phyloP scores from a whole-genome alignment of 1,140 invertebrate genomes.

The Drosophila ambigua region DNA sequence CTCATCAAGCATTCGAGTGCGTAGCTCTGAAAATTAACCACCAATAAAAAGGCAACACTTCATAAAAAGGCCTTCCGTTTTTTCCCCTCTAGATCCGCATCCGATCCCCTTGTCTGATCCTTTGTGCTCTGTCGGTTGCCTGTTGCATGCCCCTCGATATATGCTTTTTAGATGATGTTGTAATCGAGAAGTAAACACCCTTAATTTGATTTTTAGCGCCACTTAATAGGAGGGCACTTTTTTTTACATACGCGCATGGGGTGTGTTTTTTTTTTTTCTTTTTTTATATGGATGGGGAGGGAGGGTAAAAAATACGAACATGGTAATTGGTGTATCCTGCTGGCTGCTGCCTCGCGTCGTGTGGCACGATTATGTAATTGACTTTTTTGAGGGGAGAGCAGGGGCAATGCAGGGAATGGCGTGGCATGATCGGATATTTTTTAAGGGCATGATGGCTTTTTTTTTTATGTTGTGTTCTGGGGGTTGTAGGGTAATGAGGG shows the following conservation, averaged over 20 bases:
- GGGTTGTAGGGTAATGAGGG: too few relatives aligned
- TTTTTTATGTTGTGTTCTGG: background rate
- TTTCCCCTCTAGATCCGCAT: constrained; percentile 40
- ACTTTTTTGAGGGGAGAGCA: constrained; percentile 26
- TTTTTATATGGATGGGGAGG: constrained; percentile 38
- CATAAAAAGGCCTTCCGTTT: constrained; percentile 79
- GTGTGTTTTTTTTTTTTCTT: constrained; percentile 65
- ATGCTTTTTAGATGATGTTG: constrained; percentile 63
- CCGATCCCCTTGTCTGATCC: constrained; percentile 33
- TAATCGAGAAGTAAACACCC: constrained; percentile 74
- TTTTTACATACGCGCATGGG: constrained; percentile 52
- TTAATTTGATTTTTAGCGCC: constrained; percentile 77
- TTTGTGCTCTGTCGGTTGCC: constrained; percentile 17
- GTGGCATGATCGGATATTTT: background rate
- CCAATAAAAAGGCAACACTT: constrained; percentile 80
- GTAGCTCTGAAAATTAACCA: constrained; percentile 72
- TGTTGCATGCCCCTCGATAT: constrained; percentile 34
- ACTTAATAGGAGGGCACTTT: constrained; percentile 61
- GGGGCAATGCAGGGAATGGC: constrained; percentile 7
- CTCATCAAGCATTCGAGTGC: constrained; percentile 63
- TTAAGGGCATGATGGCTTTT: background rate
- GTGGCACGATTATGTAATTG: constrained; percentile 63
- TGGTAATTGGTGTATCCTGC: constrained; percentile 63
- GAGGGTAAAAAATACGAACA: constrained; percentile 52
- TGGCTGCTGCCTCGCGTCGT: constrained; percentile 7